Evolutionary conservation across 35 echinoderm and acorn worm species (phyloP).

Genomic region (Heliocidaris erythrogramma): DNA sequence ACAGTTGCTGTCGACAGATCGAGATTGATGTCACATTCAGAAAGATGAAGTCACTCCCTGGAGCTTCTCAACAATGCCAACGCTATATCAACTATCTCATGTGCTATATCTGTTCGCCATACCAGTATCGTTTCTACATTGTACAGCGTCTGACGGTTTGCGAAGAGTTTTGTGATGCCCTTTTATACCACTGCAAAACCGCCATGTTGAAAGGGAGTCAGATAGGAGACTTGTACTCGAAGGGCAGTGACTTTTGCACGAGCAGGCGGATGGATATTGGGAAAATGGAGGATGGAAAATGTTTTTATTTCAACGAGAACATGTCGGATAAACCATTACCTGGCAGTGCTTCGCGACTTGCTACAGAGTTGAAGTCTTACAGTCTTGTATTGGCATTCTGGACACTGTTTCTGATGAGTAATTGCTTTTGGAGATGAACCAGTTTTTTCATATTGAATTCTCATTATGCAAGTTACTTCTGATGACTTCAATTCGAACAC

Average conservation of each 20-base stretch:
- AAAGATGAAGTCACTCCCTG: constrained; percentile 84
- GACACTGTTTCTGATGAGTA: not conserved
- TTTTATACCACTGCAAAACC: constrained; percentile 61
- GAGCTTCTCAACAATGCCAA: constrained; percentile 74
- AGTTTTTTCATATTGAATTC: not conserved
- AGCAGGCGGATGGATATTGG: constrained; percentile 71
- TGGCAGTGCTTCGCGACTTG: not conserved
- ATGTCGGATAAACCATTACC: constrained; percentile 38
- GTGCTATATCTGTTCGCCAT: constrained; percentile 93
- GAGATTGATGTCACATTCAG: constrained; percentile 84
- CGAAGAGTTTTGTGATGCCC: constrained; percentile 77
- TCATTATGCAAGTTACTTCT: not conserved
- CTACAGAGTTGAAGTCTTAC: not conserved
- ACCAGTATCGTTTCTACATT: constrained; percentile 80
- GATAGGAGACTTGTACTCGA: constrained; percentile 61
- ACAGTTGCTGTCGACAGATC: constrained; percentile 85
- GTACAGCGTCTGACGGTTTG: constrained; percentile 78
- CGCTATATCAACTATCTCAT: constrained; percentile 91
- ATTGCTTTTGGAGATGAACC: not conserved
- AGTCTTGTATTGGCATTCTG: not conserved
- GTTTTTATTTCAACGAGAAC: constrained; percentile 73
- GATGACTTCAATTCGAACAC: not conserved
- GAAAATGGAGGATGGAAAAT: constrained; percentile 16
- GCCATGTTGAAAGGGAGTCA: constrained; percentile 85
- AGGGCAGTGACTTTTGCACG: constrained; percentile 74